These are phyloP conservation scores for Cyaniris semiargus DNA, from an alignment of 2,888 invertebrate species.

Conservation along the genomic window DNA sequence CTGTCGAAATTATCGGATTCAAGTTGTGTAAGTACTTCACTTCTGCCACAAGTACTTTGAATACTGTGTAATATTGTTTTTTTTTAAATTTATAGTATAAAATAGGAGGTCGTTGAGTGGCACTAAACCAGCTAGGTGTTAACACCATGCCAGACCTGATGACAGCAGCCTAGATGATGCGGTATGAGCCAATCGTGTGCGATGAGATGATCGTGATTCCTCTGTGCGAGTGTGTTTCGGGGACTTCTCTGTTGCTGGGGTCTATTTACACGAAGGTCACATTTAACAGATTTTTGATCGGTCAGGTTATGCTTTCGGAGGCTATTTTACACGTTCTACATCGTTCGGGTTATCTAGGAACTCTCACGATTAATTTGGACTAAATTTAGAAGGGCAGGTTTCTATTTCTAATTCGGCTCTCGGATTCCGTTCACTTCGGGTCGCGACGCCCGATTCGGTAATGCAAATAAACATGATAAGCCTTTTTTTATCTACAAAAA, in stretches of 20 bases:
- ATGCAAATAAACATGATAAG: slow-evolving; percentile 73
- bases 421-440: neutral
- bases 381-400: slow-evolving; percentile 23
- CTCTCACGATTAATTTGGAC: slow-evolving; percentile 17
- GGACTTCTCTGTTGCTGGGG: slow-evolving; percentile 34
- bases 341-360: neutral
- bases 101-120: slow-evolving; percentile 63
- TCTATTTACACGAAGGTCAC: slow-evolving; percentile 23
- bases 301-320: neutral
- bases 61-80: no score
- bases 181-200: slow-evolving; percentile 73
- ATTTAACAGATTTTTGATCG: neutral
- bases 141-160: slow-evolving; percentile 75
- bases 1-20: neutral
- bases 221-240: slow-evolving; percentile 66
- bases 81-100: slow-evolving; percentile 46
- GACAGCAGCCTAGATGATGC: slow-evolving; percentile 66
- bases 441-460: slow-evolving; percentile 38
- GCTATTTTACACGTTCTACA: slow-evolving; percentile 6
- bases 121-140: slow-evolving; percentile 76
- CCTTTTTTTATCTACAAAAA: slow-evolving; percentile 60
- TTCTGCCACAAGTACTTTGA: neutral
- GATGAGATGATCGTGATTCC: slow-evolving; percentile 73
- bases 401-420: slow-evolving; percentile 23
- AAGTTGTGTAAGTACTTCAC: neutral